Evolutionary conservation across 1,140 invertebrate genomes (phyloP).

Genomic region (Rhysida immarginata): DNA sequence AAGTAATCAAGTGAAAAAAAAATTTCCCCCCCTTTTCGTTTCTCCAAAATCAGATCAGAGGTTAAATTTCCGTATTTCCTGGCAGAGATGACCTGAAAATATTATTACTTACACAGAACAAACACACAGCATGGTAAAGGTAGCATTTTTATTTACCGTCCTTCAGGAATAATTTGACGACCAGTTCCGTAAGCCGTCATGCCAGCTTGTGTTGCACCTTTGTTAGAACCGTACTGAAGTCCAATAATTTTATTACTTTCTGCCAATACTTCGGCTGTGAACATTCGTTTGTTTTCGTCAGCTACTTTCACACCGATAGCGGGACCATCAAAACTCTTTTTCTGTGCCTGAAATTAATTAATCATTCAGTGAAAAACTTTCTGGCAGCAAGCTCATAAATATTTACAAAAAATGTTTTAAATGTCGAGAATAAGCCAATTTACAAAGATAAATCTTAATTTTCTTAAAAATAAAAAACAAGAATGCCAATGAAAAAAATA

Average conservation of each 20-base stretch:
- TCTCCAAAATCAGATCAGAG: too few species aligned
- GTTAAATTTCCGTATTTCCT: background rate
- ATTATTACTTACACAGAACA: too few species aligned
- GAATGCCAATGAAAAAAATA: too few species aligned
- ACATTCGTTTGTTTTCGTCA: conserved; percentile 35
- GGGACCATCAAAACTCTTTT: conserved; percentile 33
- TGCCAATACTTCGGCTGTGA: conserved; percentile 33
- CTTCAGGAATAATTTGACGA: conserved; percentile 36
- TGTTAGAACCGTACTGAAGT: conserved; percentile 37
- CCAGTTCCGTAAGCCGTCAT: conserved; percentile 40
- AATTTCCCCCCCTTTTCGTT: too few species aligned
- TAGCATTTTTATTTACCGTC: conserved; percentile 18
- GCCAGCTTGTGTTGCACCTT: conserved; percentile 37
- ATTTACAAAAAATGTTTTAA: too few species aligned
- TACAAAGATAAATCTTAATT: too few species aligned
- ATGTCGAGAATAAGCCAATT: too few species aligned
- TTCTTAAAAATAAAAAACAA: too few species aligned
- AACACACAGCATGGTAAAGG: background rate
- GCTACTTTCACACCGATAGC: conserved; percentile 40
- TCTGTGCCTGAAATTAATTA: conserved; percentile 31
- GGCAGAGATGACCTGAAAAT: background rate
- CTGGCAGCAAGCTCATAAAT: too few species aligned
- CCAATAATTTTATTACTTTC: conserved; percentile 37
- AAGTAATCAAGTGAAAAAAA: too few species aligned
- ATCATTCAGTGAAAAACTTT: too few species aligned